Percentiles rank a stretch among this genome's conserved stretches.
phyloP scores from a whole-genome alignment of 1,140 invertebrate species.

The Ips typographus region DNA sequence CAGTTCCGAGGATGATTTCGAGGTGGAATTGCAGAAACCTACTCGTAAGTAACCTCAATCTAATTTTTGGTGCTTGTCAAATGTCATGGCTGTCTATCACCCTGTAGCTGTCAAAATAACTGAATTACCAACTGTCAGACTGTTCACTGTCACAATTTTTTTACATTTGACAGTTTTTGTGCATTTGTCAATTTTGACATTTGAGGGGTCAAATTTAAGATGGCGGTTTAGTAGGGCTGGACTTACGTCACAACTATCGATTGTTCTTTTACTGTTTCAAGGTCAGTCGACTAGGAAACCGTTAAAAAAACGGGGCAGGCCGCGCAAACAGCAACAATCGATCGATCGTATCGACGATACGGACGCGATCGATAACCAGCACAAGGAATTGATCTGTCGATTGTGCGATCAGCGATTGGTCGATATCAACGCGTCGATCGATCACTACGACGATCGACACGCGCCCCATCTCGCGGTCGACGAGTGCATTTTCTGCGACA shows the following conservation, averaged over 20 bases:
- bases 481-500: slow-evolving; percentile 25
- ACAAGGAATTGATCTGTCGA: slow-evolving; percentile 19
- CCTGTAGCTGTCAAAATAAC: background rate
- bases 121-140: too few species aligned
- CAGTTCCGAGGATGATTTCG: background rate
- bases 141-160: too few species aligned
- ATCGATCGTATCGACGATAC: slow-evolving; percentile 10
- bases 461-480: slow-evolving; percentile 12
- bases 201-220: too few species aligned
- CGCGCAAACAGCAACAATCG: slow-evolving; percentile 11
- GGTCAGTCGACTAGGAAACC: background rate
- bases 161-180: too few species aligned
- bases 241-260: too few species aligned
- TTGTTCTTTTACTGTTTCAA: too few species aligned
- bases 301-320: slow-evolving; percentile 19
- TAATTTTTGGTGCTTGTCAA: too few species aligned
- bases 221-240: too few species aligned
- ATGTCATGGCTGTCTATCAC: background rate
- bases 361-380: slow-evolving; percentile 20
- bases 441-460: slow-evolving; percentile 27
- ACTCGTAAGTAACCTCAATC: background rate
- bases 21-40: background rate
- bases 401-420: slow-evolving; percentile 11
- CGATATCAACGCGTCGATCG: slow-evolving; percentile 23
- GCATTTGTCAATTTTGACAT: too few species aligned